Evolutionary conservation across 2,888 invertebrate genomes (phyloP), one percentile per base, ranked within the genome.

Genomic region (Drosophila vallismaia): DNA sequence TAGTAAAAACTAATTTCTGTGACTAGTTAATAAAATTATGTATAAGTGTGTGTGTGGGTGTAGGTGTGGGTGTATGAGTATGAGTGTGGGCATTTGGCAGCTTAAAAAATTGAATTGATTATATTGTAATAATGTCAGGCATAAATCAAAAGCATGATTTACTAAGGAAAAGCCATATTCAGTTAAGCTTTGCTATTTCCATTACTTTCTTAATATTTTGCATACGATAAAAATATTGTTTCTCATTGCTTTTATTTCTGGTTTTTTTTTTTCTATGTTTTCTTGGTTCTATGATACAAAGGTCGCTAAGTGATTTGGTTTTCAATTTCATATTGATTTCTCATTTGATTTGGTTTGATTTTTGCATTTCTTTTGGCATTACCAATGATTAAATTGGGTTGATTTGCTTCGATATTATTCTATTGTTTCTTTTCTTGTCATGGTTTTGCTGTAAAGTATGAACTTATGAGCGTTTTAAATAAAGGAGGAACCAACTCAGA

Each of bases 101-200:
- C 74, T 63, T 54, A 46, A 76, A 74, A 78, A 74, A 46, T 64
- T 66, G 69, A 71, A 70, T 64, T 63, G 63, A 66, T 64, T 53
- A 70, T 59, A 66, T 70, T 75, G 57, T 77, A 55, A 70, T 56
- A 74, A 72, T 79, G 77, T 71, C 82, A 82, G 78, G 84, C 84
- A 82, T 75, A 81, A 84, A 77, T 81, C 58, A 71, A 77, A 79
- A 81, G 71, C 68, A 82, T 79, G 84, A 79, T 76, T 81, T 64
- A 71, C 80, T 81, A 81, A 73, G 69, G 68, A 75, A 77, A 79
- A 79, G 82, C 81, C 78, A 75, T 79, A 74, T 76, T 69, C 69
- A 66, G 60, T 67, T 75, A 77, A 77, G 76, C 74, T 79, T 79
- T 73, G 76, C 77, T 79, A 52, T 66, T 31, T 68, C 62, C 40